A percentile compares a stretch with the other conserved stretches of the same genome.
Conservation (phyloP, 2,113 vertebrate species). For the Oreochromis tanganicae region DNA sequence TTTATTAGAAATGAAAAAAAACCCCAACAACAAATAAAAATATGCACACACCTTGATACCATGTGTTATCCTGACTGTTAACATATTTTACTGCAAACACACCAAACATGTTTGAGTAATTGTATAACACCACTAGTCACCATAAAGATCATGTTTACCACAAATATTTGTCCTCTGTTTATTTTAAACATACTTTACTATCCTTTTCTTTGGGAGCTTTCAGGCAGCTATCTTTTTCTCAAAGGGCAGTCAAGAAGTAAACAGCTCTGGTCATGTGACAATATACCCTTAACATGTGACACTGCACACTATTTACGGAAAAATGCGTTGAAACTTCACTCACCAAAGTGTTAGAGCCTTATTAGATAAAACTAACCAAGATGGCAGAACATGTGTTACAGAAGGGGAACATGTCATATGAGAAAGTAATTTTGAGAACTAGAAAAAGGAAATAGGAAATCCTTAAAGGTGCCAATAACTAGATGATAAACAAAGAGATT, state of each 20-base stretch:
- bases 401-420: neutral
- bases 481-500: neutral
- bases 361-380: neutral
- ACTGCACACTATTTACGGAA: accelerated
- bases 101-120: accelerated
- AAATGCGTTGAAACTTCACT: neutral
- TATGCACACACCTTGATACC: accelerated
- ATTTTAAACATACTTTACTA: neutral
- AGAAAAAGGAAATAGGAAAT: neutral
- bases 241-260: neutral
- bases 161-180: neutral
- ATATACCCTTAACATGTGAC: neutral
- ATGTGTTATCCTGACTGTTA: accelerated
- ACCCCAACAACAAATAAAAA: accelerated
- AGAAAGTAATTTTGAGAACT: neutral
- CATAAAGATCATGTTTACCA: accelerated
- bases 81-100: neutral
- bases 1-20: neutral
- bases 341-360: neutral
- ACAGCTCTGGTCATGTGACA: neutral
- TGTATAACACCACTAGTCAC: neutral
- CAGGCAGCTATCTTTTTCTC: accelerated
- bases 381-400: neutral
- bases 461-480: neutral
- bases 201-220: neutral